A percentile compares a stretch with the other conserved stretches of the same genome.
Conservation (phyloP, 2,113 vertebrate species). For the Callopanchax toddi region DNA sequence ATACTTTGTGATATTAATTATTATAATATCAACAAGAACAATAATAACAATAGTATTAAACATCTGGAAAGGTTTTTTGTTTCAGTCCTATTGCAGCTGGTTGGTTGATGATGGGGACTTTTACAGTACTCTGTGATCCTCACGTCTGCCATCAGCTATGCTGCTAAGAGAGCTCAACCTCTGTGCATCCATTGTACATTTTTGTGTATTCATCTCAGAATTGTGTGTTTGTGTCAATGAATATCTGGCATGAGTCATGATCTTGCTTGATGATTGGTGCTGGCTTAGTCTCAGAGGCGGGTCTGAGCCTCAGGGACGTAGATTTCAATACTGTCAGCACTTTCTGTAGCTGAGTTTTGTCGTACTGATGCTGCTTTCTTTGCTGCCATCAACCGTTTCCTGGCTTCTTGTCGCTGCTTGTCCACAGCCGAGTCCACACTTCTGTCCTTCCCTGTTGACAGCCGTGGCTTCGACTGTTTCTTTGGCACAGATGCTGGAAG, state of each 20-base stretch:
- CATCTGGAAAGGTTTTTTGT: constrained; percentile 60
- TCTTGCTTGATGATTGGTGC: constrained; percentile 26
- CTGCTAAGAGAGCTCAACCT: constrained; percentile 44
- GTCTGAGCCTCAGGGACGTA: constrained; percentile 97
- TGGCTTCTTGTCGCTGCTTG: constrained; percentile 97
- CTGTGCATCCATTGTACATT: constrained; percentile 43
- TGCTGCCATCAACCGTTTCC: constrained; percentile 95
- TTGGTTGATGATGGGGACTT: constrained; percentile 37
- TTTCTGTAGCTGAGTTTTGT: constrained; percentile 98
- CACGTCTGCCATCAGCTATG: constrained; percentile 23
- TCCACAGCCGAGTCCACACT: constrained; percentile 86
- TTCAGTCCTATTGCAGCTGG: constrained; percentile 65
- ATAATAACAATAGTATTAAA: constrained; percentile 74
- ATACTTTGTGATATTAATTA: constrained; percentile 78
- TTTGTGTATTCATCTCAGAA: constrained; percentile 52
- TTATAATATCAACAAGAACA: constrained; percentile 73
- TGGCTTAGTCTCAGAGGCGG: constrained; percentile 77
- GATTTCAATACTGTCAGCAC: constrained; percentile 98
- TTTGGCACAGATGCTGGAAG: constrained; percentile 94
- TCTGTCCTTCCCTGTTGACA: constrained; percentile 88
- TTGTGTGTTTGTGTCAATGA: constrained; percentile 51
- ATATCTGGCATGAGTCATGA: constrained; percentile 36
- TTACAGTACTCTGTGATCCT: constrained; percentile 47
- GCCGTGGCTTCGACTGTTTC: constrained; percentile 91
- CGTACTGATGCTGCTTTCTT: constrained; percentile 94